Percentiles rank a stretch among this genome's conserved stretches.
phyloP scores from a whole-genome alignment of 2,113 vertebrate species.

The Ivindomyrus marchei region DNA sequence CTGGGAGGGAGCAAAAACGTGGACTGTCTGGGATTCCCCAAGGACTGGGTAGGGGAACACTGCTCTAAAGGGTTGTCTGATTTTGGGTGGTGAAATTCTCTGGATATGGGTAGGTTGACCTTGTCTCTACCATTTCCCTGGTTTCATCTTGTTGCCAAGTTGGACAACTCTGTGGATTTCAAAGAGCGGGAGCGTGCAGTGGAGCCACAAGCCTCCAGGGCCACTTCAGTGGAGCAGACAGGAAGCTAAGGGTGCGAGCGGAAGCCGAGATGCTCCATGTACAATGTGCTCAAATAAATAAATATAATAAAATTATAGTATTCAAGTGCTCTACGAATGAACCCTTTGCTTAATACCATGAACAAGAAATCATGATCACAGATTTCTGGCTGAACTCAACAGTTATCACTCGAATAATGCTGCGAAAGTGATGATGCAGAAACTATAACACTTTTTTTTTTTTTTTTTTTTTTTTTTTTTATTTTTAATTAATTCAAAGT shows the following conservation, averaged over 20 bases:
- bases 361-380: neutral
- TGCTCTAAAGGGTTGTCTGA: neutral
- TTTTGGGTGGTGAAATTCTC: neutral
- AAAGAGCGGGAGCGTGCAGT: neutral
- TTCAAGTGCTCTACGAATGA: neutral
- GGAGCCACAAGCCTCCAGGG: neutral
- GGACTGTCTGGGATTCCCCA: too few species aligned
- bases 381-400: neutral
- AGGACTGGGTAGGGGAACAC: too few species aligned
- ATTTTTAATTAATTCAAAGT: neutral
- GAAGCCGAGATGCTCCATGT: neutral
- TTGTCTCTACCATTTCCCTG: neutral
- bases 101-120: neutral
- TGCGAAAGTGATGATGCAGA: neutral
- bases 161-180: neutral
- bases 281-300: neutral
- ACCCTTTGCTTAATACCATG: neutral
- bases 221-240: neutral
- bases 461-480: neutral
- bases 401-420: neutral
- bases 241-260: neutral
- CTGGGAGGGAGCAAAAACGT: too few species aligned
- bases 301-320: neutral
- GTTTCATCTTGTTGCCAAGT: neutral
- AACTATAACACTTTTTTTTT: neutral